Conservation (phyloP, 2,797 vertebrate species). For the Rhabdophis nuchalis region DNA sequence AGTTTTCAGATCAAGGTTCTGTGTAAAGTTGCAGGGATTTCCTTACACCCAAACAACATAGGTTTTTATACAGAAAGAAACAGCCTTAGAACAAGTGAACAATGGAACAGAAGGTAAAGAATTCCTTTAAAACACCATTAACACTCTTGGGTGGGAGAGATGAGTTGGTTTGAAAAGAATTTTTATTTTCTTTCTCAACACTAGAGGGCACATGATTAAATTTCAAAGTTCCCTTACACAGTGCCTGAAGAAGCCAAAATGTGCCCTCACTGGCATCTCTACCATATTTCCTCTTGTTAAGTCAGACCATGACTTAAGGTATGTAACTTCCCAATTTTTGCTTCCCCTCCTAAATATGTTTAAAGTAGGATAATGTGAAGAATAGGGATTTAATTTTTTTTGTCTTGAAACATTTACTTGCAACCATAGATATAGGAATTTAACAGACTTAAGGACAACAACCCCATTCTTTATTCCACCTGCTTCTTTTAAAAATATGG, state of each 20-base stretch:
- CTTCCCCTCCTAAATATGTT: not conserved
- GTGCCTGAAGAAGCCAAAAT: not conserved
- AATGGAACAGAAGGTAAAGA: not conserved
- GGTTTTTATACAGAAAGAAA: not conserved
- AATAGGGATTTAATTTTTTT: not conserved
- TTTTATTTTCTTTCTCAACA: not conserved
- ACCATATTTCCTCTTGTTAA: conserved; percentile 22
- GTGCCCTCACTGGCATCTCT: not conserved
- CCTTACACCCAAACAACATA: not conserved
- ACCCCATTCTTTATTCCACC: too few species aligned
- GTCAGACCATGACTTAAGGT: not conserved
- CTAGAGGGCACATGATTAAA: not conserved
- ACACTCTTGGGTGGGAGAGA: not conserved
- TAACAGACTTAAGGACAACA: not conserved
- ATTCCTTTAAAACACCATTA: not conserved
- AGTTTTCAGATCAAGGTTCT: not conserved
- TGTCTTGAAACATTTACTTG: not conserved
- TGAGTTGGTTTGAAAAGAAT: not conserved
- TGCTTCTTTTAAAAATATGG: not conserved
- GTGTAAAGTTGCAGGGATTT: not conserved
- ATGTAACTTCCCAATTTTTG: conserved; percentile 23
- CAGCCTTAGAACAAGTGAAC: not conserved
- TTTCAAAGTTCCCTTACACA: not conserved
- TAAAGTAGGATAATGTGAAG: not conserved
- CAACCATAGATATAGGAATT: not conserved